Evolutionary conservation across 2,113 vertebrate genomes (phyloP).

Genomic region (Scomber scombrus): DNA sequence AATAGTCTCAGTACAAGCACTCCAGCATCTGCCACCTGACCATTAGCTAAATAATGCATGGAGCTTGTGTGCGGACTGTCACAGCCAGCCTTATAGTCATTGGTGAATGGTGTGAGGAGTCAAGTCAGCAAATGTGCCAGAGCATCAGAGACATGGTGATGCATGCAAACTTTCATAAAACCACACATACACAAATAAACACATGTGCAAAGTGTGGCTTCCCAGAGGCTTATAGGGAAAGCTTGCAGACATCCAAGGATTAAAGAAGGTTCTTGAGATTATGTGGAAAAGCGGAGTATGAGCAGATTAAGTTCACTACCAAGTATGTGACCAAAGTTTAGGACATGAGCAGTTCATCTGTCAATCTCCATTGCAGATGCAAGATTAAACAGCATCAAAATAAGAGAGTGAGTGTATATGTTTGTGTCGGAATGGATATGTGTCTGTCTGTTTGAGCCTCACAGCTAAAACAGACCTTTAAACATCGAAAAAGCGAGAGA

Average conservation of each 20-base stretch:
- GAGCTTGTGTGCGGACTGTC: constrained; percentile 35
- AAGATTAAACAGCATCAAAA: constrained; percentile 22
- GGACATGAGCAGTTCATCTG: constrained; percentile 42
- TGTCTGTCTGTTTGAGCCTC: background rate
- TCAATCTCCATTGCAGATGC: constrained; percentile 24
- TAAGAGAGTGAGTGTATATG: background rate
- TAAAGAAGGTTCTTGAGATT: constrained; percentile 65
- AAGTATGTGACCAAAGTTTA: constrained; percentile 52
- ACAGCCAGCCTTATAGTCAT: constrained; percentile 40
- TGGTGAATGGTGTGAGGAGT: constrained; percentile 36
- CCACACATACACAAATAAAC: constrained; percentile 18
- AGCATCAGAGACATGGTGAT: background rate
- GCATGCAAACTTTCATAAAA: constrained; percentile 22
- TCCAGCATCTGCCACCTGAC: constrained; percentile 66
- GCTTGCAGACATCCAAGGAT: constrained; percentile 54
- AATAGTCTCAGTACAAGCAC: constrained; percentile 41
- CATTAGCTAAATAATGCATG: constrained; percentile 80
- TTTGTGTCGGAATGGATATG: constrained; percentile 7
- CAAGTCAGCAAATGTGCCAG: constrained; percentile 34
- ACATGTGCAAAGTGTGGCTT: constrained; percentile 13
- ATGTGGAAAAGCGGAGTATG: constrained; percentile 35
- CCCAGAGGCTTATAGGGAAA: constrained; percentile 33
- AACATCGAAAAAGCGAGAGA: constrained; percentile 42
- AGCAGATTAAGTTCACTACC: constrained; percentile 56
- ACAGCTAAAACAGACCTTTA: background rate